A percentile compares a stretch with the other conserved stretches of the same genome.
phyloP scores from a whole-genome alignment of 2,113 vertebrate species.

The Crotalus tigris region DNA sequence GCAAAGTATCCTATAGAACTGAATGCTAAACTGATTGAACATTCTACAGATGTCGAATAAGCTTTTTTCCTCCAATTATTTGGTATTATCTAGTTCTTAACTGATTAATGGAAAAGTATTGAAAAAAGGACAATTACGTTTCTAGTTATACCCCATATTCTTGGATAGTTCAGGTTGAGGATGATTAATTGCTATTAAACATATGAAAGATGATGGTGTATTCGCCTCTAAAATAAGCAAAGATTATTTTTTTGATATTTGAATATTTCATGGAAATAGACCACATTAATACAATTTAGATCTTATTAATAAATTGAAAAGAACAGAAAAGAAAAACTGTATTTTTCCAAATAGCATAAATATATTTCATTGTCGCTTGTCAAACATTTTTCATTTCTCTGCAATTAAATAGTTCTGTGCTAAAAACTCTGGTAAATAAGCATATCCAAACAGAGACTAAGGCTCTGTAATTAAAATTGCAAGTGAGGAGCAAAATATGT shows the following conservation, averaged over 20 bases:
- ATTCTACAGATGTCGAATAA: neutral
- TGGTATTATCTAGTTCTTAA: neutral
- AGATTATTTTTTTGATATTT: neutral
- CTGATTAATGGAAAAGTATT: neutral
- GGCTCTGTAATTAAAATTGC: neutral
- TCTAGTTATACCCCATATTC: neutral
- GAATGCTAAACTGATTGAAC: neutral
- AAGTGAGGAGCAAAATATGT: neutral
- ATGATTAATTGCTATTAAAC: neutral
- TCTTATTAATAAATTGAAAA: neutral
- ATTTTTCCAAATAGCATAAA: neutral
- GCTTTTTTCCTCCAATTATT: neutral
- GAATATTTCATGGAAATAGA: neutral
- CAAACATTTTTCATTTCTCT: neutral
- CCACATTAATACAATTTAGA: neutral
- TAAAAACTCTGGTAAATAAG: neutral
- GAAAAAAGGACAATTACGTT: neutral
- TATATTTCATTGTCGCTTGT: neutral
- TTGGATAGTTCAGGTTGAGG: neutral
- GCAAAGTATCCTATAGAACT: neutral
- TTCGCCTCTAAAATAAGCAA: neutral
- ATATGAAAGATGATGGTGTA: neutral
- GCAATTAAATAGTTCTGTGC: neutral
- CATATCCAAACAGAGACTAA: neutral
- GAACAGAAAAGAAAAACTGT: neutral